phyloP scores from a whole-genome alignment of 2,797 vertebrate genomes.

The Cossypha caffra region DNA sequence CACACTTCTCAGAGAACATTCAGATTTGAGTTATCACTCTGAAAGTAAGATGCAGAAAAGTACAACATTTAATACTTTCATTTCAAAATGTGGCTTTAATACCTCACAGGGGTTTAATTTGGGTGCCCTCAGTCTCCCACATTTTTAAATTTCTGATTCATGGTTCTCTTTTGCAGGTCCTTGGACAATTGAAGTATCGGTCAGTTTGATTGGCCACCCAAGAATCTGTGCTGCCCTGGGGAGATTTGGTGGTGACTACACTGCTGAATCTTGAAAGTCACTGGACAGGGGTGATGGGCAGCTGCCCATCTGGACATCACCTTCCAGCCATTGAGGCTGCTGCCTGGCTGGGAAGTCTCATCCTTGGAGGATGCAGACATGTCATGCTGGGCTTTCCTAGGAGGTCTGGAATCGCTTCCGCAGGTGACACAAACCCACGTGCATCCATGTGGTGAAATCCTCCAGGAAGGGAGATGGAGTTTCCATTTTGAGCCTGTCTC shows the following conservation, averaged over 20 bases:
- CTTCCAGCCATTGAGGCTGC: neutral
- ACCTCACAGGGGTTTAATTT: neutral
- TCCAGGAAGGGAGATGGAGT: neutral
- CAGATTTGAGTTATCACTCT: neutral
- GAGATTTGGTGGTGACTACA: neutral
- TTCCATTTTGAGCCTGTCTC: neutral
- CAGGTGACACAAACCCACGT: neutral
- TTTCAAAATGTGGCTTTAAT: neutral
- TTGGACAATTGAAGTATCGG: neutral
- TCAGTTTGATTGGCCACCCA: neutral
- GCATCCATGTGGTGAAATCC: neutral
- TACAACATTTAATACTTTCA: neutral
- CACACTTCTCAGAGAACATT: neutral
- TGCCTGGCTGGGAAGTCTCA: neutral
- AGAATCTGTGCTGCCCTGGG: neutral
- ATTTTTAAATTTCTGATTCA: neutral
- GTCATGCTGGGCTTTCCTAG: neutral
- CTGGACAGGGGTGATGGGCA: neutral
- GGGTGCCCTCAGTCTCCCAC: neutral
- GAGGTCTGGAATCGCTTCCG: accelerated
- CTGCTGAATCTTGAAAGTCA: neutral
- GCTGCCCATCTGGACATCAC: neutral
- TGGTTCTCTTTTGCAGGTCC: neutral
- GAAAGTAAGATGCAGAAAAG: neutral
- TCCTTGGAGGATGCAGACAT: neutral